Evolutionary conservation across 2,113 vertebrate species (phyloP), one percentile per base, ranked within the genome.

Genomic region (Argyrosomus japonicus): DNA sequence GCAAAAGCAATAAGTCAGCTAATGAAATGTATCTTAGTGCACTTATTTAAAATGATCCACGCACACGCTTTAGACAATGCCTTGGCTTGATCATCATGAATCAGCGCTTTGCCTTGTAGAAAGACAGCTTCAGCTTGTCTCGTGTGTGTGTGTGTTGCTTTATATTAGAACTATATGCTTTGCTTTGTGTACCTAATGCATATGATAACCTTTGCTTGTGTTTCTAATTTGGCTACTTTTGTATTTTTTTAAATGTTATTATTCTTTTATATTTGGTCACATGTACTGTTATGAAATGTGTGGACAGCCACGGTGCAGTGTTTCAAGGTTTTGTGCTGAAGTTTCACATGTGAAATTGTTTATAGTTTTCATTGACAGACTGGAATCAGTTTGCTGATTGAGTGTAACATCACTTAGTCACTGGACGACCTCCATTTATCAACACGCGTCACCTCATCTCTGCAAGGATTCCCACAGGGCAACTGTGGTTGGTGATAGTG

Each of bases 1-100:
- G 82, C 75, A 87, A 54, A 29, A 88, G 87, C 77, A 90, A 91
- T 84, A 89, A 88, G 57, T 5, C n/a, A 82, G 85, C 69, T 82
- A 80, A 86, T 48, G 57, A 80, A 81, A 88, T 90, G 82, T 87
- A 71, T 83, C n/a, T 75, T 72, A 72, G 11, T 75, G 85, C 87
- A 88, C 87, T 75, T 17, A 73, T 78, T 3, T 47, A 74, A 77
- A 57, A 78, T 68, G 51, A 75, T 64, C 57, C 32, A 75, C 14
- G 36, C 71, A 68, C 79, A 77, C 14, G 89, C 88, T 92, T 87
- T 84, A 84, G 68, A 87, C 51, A 29, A 86, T 80, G 67, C 79
- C 84, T 86, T 77, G 81, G 82, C 89, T 79, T 67, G 32, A 73
- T 81, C 25, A 40, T 68, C 40, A 77, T 79, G 67, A 88, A 11